A percentile compares a stretch with the other conserved stretches of the same genome.
These are phyloP conservation scores for Antheraea assamensis DNA, from an alignment of 2,888 invertebrate genomes.

Conservation along the genomic window DNA sequence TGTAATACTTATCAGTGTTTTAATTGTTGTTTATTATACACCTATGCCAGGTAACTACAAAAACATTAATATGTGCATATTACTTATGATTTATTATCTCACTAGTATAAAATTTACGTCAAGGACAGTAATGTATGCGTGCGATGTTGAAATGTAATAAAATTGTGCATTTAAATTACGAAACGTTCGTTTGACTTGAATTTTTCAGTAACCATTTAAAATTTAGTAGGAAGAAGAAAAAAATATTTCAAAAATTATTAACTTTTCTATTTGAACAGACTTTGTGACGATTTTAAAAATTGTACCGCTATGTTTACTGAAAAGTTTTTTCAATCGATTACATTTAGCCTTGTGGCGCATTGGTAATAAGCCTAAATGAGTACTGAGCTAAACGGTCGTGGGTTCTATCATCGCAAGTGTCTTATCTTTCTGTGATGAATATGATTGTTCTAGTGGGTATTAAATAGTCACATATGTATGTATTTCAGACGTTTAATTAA, in stretches of 20 bases:
- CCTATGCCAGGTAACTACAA: constrained; percentile 85
- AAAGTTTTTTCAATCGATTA: not conserved
- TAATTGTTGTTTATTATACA: constrained; percentile 87
- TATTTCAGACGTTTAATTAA: no score
- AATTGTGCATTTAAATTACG: not conserved
- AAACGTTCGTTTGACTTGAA: not conserved
- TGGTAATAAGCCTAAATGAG: no score
- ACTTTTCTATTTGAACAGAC: not conserved
- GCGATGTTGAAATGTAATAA: not conserved
- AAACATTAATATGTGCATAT: not conserved
- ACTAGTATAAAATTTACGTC: not conserved
- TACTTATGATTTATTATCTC: not conserved
- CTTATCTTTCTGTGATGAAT: no score
- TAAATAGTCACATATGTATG: no score
- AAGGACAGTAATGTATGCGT: not conserved
- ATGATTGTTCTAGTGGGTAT: no score
- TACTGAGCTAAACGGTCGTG: no score
- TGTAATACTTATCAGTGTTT: constrained; percentile 85
- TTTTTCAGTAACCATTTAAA: not conserved
- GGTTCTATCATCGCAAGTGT: no score
- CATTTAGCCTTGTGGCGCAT: no score
- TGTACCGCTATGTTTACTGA: not conserved
- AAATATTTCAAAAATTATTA: not conserved
- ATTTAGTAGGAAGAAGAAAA: no score
- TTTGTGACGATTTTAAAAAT: not conserved